phyloP scores from a whole-genome alignment of 1,140 invertebrate species.

The Maniola jurtina region DNA sequence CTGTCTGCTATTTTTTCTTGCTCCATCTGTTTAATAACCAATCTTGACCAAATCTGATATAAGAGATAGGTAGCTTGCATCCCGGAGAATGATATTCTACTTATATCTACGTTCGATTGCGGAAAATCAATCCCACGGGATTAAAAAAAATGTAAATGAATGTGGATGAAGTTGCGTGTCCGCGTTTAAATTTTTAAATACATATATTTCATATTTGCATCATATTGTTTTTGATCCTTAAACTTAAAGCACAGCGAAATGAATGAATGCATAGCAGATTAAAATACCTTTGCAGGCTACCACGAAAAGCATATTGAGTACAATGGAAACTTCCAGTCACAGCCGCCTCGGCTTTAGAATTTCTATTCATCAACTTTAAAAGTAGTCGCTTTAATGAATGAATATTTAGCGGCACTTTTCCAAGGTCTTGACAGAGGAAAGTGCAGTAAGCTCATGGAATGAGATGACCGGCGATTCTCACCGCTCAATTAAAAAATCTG shows the following conservation, averaged over 20 bases:
- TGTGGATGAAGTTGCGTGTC: no score
- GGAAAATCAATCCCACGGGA: no score
- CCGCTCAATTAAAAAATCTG: no score
- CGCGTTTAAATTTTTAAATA: not conserved
- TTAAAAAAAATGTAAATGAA: no score
- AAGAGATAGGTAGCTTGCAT: no score
- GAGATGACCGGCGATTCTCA: conserved; percentile 2
- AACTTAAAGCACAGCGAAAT: not conserved
- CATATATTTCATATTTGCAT: not conserved
- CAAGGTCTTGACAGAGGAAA: conserved; percentile 7
- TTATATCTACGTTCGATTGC: no score
- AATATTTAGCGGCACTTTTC: conserved; percentile 14
- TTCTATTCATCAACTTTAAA: conserved; percentile 14
- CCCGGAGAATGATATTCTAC: no score
- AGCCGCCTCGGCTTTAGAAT: conserved; percentile 13
- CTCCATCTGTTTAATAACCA: no score
- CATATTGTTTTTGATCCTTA: not conserved
- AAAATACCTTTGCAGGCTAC: conserved; percentile 8
- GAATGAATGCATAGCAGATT: not conserved
- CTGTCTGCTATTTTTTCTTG: no score
- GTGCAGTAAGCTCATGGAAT: conserved; percentile 4
- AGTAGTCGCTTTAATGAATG: conserved; percentile 13
- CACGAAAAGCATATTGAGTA: conserved; percentile 8
- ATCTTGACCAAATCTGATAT: no score
- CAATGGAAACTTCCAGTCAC: conserved; percentile 9